phyloP scores from a whole-genome alignment of 2,113 vertebrate species.

The Silurus meridionalis region DNA sequence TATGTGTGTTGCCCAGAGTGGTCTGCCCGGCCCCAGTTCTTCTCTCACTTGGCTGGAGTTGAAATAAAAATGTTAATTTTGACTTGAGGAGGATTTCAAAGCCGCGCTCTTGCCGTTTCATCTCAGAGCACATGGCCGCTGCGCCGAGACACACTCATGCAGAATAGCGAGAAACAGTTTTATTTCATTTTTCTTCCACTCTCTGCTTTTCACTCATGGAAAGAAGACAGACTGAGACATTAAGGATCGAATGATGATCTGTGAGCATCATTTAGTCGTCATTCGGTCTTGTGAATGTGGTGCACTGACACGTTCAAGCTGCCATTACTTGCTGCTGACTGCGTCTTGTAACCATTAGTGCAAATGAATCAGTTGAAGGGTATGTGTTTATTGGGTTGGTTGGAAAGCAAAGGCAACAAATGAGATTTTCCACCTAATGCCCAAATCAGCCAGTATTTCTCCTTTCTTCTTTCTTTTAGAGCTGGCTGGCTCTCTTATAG shows the following conservation, averaged over 20 bases:
- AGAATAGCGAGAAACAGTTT: constrained; percentile 59
- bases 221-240: constrained; percentile 21
- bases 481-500: background rate
- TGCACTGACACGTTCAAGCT: background rate
- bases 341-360: background rate
- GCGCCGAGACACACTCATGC: constrained; percentile 69
- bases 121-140: constrained; percentile 72
- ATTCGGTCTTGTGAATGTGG: constrained; percentile 2
- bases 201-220: constrained; percentile 45
- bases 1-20: constrained; percentile 75
- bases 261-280: constrained; percentile 7
- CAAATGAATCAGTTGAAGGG: background rate
- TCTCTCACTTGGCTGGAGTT: constrained; percentile 76
- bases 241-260: constrained; percentile 9
- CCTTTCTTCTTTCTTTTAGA: no score
- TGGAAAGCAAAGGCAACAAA: constrained; percentile 1
- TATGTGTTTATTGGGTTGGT: background rate
- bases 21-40: constrained; percentile 70
- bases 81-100: constrained; percentile 82
- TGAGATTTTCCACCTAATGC: constrained; percentile 25
- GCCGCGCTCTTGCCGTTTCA: constrained; percentile 74
- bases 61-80: constrained; percentile 82
- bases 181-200: constrained; percentile 61
- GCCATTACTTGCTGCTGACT: background rate
- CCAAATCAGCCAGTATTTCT: background rate